These are phyloP conservation scores for Pachyrhynchus sulphureomaculatus DNA, from an alignment of 1,140 invertebrate genomes.

Conservation along the genomic window DNA sequence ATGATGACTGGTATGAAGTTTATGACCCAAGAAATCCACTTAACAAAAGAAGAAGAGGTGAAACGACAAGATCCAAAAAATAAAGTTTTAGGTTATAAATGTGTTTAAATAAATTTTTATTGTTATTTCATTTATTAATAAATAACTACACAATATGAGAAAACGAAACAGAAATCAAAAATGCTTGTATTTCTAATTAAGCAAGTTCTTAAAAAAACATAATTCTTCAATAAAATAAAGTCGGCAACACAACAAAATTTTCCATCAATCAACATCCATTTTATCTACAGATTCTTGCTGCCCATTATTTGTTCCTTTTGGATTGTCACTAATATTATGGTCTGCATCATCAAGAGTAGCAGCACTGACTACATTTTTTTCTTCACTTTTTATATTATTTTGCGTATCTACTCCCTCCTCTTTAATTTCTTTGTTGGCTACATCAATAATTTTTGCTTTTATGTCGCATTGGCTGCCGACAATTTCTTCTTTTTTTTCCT, in stretches of 20 bases:
- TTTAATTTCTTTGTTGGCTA: background rate
- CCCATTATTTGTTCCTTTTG: background rate
- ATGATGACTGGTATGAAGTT: conserved; percentile 95
- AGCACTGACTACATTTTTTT: no score
- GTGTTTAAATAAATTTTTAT: background rate
- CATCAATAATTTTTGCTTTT: background rate
- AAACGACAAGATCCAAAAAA: conserved; percentile 35
- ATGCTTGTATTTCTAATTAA: background rate
- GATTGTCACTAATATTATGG: no score
- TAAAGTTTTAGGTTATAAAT: background rate
- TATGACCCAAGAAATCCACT: conserved; percentile 93
- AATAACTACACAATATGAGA: background rate
- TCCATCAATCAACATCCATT: conserved; percentile 4
- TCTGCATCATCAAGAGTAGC: no score
- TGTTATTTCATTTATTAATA: background rate
- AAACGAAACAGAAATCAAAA: no score
- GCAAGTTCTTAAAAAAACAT: background rate
- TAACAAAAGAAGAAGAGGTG: conserved; percentile 83
- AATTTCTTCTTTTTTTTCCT: background rate
- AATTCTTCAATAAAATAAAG: background rate
- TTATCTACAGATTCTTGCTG: background rate
- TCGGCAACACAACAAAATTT: no score
- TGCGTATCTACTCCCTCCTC: background rate
- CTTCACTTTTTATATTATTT: no score
- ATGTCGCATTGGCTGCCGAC: background rate